These are phyloP conservation scores for Octodonta nipae DNA, from an alignment of 2,888 invertebrate species.

Conservation along the genomic window DNA sequence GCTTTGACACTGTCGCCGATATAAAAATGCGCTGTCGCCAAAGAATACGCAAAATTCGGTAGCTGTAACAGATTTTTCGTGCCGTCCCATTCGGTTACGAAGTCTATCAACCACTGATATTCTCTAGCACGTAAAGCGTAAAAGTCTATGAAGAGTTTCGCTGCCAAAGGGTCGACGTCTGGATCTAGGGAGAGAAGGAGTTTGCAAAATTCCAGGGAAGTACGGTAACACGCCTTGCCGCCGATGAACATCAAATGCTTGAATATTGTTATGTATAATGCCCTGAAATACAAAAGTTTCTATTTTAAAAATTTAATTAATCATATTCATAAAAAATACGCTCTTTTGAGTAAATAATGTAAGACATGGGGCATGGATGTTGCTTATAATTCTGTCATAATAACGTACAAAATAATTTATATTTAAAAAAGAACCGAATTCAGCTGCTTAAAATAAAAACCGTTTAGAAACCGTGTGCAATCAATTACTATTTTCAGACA, in stretches of 20 bases:
- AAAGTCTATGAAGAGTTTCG: slow-evolving; percentile 65
- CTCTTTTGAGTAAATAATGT: too few species aligned
- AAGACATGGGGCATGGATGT: too few species aligned
- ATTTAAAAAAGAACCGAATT: too few species aligned
- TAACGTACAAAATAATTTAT: too few species aligned
- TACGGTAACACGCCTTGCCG: slow-evolving; percentile 67
- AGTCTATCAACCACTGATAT: slow-evolving; percentile 50
- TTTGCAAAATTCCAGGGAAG: slow-evolving; percentile 79
- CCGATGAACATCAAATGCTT: slow-evolving; percentile 68
- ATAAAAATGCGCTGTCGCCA: slow-evolving; percentile 60
- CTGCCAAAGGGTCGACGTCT: slow-evolving; percentile 62
- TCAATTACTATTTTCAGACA: too few species aligned
- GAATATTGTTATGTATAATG: slow-evolving; percentile 67
- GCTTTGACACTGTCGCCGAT: slow-evolving; percentile 36
- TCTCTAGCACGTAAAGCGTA: slow-evolving; percentile 66
- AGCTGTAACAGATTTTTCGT: slow-evolving; percentile 60
- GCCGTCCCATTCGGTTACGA: slow-evolving; percentile 42
- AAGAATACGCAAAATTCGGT: slow-evolving; percentile 77
- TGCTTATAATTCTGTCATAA: too few species aligned
- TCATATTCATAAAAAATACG: too few species aligned
- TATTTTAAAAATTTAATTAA: too few species aligned
- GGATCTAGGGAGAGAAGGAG: slow-evolving; percentile 65
- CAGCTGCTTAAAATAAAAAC: too few species aligned
- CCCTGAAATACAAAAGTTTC: slow-evolving; percentile 42
- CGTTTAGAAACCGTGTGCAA: too few species aligned